Conservation (phyloP, 64 coral and sea anemone species). For the Anthopleura sola region DNA sequence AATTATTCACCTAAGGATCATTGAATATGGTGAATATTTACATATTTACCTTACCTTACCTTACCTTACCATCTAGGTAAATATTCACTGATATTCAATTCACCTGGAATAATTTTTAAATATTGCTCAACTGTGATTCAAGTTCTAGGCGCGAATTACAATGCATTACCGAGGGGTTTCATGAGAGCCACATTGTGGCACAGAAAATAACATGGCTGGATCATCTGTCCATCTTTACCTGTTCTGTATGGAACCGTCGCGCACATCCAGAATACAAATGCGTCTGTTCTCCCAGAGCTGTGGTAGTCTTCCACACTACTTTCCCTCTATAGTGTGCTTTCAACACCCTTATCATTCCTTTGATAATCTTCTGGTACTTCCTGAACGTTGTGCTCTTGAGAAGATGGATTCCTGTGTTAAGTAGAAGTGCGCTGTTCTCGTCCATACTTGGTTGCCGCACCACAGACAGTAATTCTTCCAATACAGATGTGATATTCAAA, state of each 20-base stretch:
- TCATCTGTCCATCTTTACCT: constrained; percentile 29
- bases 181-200: too few relatives aligned
- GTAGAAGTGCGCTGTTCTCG: constrained; percentile 51
- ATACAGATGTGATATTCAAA: constrained; percentile 46
- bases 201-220: too few relatives aligned
- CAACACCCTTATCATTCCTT: constrained; percentile 56
- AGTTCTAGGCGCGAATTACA: too few relatives aligned
- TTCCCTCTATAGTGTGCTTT: constrained; percentile 48
- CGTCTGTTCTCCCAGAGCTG: constrained; percentile 69
- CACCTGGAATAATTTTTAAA: too few relatives aligned
- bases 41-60: too few relatives aligned
- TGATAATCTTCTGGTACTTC: constrained; percentile 69
- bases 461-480: constrained; percentile 55
- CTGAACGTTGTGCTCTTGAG: constrained; percentile 73
- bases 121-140: too few relatives aligned
- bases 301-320: constrained; percentile 84
- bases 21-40: too few relatives aligned
- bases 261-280: constrained; percentile 63
- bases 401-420: constrained; percentile 79
- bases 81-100: too few relatives aligned
- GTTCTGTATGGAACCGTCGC: constrained; percentile 81
- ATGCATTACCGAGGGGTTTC: too few relatives aligned
- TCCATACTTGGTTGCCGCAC: constrained; percentile 70
- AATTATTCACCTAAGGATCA: too few relatives aligned
- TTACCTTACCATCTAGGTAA: too few relatives aligned